Evolutionary conservation across 1,140 invertebrate genomes (phyloP), one percentile per base, ranked within the genome.

Genomic region (Cryptotermes secundus): DNA sequence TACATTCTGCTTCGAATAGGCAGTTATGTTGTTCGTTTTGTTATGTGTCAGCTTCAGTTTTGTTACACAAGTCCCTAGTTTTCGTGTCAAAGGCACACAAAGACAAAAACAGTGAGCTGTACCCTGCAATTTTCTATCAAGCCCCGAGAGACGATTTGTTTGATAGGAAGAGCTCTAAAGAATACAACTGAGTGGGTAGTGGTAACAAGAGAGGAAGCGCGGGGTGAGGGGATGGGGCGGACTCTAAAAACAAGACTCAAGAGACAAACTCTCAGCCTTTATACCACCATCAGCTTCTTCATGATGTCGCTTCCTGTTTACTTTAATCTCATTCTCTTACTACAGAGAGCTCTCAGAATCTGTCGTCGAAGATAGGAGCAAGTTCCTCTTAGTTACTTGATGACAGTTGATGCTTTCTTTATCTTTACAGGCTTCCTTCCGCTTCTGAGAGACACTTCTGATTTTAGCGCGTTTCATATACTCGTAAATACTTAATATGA

Each of bases 361-460:
- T 72, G 59, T 72, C 59, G n/a, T 72, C 59, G n/a, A 72, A 72
- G 59, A 72, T 72, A 31, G 31, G 59, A 72, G 59, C 26, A 49
- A 72, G 59, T 72, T 72, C 59, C 59, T 72, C 59, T 7, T 49
- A 49, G 45, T 22, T 22, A 19, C n/a, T 59, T 59, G 53, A 59
- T 14, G 53, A 16, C 53, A 59, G 53, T 59, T 59, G 22, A 59
- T 59, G 59, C n/a, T n/a, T 72, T 72, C 59, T 72, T 72, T 72
- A 31, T 72, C 59, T 31, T 72, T 49, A 49, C 59, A n/a, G 59
- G 14, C 26, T 1, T 72, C 59, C 26, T 31, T 72, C n/a, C 59
- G 6, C 59, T 72, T 16, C n/a, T n/a, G 3, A 16, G 24, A 12
- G 9, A 49, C 45, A 19, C 16, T 49, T 49, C 45, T 49, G 14